Evolutionary conservation across 2,797 vertebrate genomes (phyloP), one percentile per base, ranked within the genome.

Genomic region (Peromyscus aztecus): DNA sequence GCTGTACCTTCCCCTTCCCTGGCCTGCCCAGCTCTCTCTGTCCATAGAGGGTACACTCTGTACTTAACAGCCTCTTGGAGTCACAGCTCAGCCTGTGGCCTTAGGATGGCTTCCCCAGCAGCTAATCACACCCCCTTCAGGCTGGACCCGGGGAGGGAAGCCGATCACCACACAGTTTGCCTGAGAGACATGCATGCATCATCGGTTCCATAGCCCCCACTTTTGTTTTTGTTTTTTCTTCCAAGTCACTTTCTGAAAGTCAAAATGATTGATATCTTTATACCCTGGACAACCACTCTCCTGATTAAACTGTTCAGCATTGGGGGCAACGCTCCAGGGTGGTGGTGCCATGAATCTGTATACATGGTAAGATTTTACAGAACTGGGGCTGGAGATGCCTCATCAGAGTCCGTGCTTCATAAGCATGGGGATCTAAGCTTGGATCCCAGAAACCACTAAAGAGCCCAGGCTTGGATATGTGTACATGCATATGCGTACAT

Each of bases 171-270:
- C 80, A n/a, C 52, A 55, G 59, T 76, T 11, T 57, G 67, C n/a
- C 92, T 69, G 69, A 57, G 89, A 94, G 90, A 55, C 49, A 91
- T 77, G 71, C 75, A 93, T 6, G 13, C 49, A 31, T 93, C 93
- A 71, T 43, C n/a, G 0, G 3, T 43, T 73, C 82, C 65, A 34
- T 43, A 27, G 43, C 19, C 61, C n/a, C 23, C 13, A 9, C 52
- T 37, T 85, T 86, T 81, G 24, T 49, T 71, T 59, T 71, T 92
- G 85, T 84, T 63, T 85, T 69, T 17, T 31, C 13, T 14, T 52
- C 65, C 81, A 93, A 81, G 92, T 92, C 94, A 90, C 67, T 94
- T 95, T 92, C 88, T 85, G 65, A 85, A 96, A 92, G 97, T 96
- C 95, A 96, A 88, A 88, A 85, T 94, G 92, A 96, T 27, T 75